Evolutionary conservation across 2,888 invertebrate species (phyloP).

Genomic region (Calliopum simillimum): DNA sequence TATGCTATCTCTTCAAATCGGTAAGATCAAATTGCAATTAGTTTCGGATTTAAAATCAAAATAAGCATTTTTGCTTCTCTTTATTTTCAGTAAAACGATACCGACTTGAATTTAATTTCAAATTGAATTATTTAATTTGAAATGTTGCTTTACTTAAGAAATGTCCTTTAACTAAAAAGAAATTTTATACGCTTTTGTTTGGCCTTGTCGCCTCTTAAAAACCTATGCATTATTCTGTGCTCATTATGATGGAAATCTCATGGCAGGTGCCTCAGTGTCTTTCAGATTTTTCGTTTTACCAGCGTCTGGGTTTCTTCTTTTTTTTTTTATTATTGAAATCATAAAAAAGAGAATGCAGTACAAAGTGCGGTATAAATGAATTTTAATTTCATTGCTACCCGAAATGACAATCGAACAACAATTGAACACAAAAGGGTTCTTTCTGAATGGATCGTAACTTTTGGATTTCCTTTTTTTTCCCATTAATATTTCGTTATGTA

Average conservation of each 20-base stretch:
- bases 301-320: slow-evolving; percentile 31
- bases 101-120: not conserved
- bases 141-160: not conserved
- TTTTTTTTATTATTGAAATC: slow-evolving; percentile 41
- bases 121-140: slow-evolving; percentile 6
- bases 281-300: slow-evolving; percentile 35
- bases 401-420: slow-evolving; percentile 1
- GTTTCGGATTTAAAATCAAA: too few relatives aligned
- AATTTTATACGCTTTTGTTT: not conserved
- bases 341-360: slow-evolving; percentile 41
- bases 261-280: slow-evolving; percentile 45
- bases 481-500: not conserved
- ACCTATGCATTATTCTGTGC: slow-evolving; percentile 19
- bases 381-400: slow-evolving; percentile 15
- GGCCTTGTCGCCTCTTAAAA: not conserved
- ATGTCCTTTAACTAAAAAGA: slow-evolving; percentile 4
- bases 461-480: slow-evolving; percentile 42
- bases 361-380: slow-evolving; percentile 25
- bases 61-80: too few relatives aligned
- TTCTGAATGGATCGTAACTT: slow-evolving; percentile 43
- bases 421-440: slow-evolving; percentile 13
- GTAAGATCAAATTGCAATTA: too few relatives aligned
- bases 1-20: too few relatives aligned
- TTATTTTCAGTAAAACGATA: too few relatives aligned
- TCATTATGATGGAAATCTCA: slow-evolving; percentile 16